Base-by-base conservation (phyloP, 1,140 invertebrate genomes). In the Conus ventricosus region DNA sequence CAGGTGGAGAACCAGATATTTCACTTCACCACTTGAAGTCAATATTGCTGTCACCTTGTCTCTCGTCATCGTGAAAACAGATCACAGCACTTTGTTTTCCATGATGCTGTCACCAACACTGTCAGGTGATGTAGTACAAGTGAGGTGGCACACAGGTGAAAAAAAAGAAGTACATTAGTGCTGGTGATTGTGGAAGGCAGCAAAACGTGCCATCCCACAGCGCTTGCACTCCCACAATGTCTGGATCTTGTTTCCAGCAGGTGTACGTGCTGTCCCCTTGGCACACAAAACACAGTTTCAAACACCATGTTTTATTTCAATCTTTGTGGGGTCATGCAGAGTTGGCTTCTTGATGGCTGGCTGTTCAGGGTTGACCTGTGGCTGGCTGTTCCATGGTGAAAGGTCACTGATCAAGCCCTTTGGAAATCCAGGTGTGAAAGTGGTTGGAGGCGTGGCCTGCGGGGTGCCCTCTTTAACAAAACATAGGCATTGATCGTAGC, bases 181-280 rank as follows among this genome's bases (percentile, higher is more conserved):
- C 25, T 76, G 20, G 23, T 76, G 23, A n/a, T 25, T 76, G 71
- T 76, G 71, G n/a, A 76, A 76, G 13, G 13, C 8, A 23, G 20
- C 71, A 25, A 76, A 76, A n/a, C 71, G 71, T 13, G 71, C 71
- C 15, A 76, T 23, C 13, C n/a, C 71, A 25, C 71, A 76, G 20
- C 25, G 20, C 71, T n/a, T 23, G 23, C 71, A 76, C 71, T 76
- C 17, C 20, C 20, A 76, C 17, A 23, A 76, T 76, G 71, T n/a
- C 71, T 76, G 71, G 71, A 76, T 76, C 71, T 76, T 76, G 15
- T 76, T 23, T 76, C 71, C 71, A 20, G 71, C 20, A n/a, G 71
- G 71, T 10, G 81, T 83, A 10, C 51, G 0, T 1, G 8, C 17
- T 11, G 51, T 10, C 17, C 20, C 39, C 55, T 83, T 13, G 81